A percentile compares a stretch with the other conserved stretches of the same genome.
Conservation (phyloP, 1,140 invertebrate genomes). For the Bombus difficillimus region DNA sequence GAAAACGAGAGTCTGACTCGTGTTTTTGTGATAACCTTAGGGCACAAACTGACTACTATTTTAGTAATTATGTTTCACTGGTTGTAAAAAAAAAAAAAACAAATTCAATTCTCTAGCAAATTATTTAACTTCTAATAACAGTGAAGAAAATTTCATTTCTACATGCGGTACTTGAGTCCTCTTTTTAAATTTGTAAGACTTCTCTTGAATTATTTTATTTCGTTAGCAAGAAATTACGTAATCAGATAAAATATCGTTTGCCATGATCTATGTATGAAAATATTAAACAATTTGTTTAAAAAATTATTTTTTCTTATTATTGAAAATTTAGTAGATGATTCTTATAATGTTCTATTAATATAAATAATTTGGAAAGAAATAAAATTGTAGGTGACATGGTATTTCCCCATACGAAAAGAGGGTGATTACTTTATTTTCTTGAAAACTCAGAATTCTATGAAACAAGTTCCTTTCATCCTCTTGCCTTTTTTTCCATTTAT, state of each 20-base stretch:
- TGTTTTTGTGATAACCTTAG: slow-evolving; percentile 66
- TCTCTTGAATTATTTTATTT: neutral
- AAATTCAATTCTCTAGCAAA: neutral
- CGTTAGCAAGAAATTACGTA: neutral
- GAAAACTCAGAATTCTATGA: slow-evolving; percentile 11
- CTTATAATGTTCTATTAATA: neutral
- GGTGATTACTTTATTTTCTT: neutral
- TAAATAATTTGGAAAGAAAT: neutral
- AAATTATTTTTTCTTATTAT: neutral
- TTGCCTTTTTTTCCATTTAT: slow-evolving; percentile 57
- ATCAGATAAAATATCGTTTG: neutral
- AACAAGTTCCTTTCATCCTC: slow-evolving; percentile 60
- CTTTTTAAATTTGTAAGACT: neutral
- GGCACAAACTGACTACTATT: slow-evolving; percentile 63
- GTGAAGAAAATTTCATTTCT: neutral
- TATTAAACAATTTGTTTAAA: neutral
- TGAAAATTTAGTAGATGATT: neutral
- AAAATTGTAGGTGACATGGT: neutral
- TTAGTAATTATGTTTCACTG: slow-evolving; percentile 46
- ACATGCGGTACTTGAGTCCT: neutral
- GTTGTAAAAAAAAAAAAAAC: slow-evolving; percentile 7
- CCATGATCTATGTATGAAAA: neutral
- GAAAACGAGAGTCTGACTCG: slow-evolving; percentile 41
- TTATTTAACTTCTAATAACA: neutral
- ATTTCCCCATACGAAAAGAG: neutral